Evolutionary conservation across 2,113 vertebrate genomes (phyloP).

Genomic region (Dromaius novaehollandiae): DNA sequence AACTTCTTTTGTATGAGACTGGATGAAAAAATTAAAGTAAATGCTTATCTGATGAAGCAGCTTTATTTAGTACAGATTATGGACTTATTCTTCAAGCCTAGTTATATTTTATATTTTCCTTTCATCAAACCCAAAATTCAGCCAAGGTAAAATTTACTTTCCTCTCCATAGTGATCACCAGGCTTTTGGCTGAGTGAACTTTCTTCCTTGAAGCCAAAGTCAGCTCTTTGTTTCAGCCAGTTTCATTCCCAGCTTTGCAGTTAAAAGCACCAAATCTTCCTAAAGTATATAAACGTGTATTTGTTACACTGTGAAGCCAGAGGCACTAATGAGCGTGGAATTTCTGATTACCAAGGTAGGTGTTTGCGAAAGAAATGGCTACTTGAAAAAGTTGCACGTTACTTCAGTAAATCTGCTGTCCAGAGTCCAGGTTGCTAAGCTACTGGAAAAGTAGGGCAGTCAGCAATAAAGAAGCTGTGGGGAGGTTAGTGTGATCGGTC

Average conservation of each 20-base stretch:
- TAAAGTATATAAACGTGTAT: background rate
- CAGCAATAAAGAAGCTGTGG: background rate
- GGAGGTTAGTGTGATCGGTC: background rate
- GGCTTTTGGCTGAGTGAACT: background rate
- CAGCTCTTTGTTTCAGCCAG: background rate
- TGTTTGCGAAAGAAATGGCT: background rate
- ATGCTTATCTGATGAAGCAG: background rate
- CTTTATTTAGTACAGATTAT: background rate
- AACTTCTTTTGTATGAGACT: background rate
- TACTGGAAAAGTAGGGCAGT: conserved; percentile 27
- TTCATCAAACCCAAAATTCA: background rate
- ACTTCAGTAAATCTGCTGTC: background rate
- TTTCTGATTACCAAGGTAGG: background rate
- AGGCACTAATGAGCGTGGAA: background rate
- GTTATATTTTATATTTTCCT: background rate
- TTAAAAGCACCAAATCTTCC: background rate
- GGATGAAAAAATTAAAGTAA: background rate
- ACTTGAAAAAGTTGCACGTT: background rate
- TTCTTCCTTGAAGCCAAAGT: background rate
- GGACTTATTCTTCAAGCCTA: background rate
- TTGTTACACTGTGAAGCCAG: background rate
- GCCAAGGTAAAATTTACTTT: background rate
- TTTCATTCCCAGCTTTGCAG: background rate
- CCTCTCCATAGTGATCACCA: background rate
- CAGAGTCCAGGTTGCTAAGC: conserved; percentile 19